Evolutionary conservation across 2,113 vertebrate genomes (phyloP).

Genomic region (Ardeotis arabs): DNA sequence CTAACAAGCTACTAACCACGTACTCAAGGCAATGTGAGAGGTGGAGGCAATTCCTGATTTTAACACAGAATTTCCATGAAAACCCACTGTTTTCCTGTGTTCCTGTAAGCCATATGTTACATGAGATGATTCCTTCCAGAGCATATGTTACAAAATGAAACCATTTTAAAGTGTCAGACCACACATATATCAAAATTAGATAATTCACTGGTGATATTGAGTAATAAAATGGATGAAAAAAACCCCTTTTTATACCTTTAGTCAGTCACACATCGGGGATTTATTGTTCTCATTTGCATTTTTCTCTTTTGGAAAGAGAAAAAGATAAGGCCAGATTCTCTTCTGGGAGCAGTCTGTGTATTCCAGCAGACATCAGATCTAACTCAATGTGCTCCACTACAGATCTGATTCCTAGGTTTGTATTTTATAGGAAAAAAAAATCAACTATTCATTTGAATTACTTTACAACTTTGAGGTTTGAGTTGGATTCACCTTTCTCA

Average conservation of each 20-base stretch:
- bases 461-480: neutral
- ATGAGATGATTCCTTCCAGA: neutral
- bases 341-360: neutral
- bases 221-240: neutral
- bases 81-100: neutral
- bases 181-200: neutral
- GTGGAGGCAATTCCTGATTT: neutral
- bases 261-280: neutral
- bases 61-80: neutral
- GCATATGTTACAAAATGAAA: neutral
- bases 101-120: neutral
- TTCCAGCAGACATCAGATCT: neutral
- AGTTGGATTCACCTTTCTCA: slow-evolving; percentile 32
- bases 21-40: neutral
- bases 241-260: neutral
- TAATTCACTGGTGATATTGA: neutral
- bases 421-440: neutral
- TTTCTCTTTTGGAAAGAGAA: neutral
- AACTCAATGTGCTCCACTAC: neutral
- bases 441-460: neutral
- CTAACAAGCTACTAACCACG: neutral
- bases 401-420: neutral
- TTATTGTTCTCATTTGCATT: neutral
- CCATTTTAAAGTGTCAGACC: neutral
- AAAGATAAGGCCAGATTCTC: neutral